Base-by-base conservation (phyloP, 2,113 vertebrate species). In the Ammodramus savannarum region DNA sequence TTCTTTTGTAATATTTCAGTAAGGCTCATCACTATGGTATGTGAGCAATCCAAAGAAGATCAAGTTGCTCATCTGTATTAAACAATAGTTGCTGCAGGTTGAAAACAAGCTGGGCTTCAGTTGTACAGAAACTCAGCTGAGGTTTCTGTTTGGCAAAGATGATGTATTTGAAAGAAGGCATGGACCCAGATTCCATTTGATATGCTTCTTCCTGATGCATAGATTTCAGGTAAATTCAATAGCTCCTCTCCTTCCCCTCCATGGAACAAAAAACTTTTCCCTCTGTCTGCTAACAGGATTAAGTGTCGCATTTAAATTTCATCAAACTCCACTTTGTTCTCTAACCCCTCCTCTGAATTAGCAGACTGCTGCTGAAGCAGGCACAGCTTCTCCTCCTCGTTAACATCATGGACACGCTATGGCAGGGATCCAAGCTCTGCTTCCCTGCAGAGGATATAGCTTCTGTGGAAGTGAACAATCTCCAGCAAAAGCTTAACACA, bases 371-470 rank as follows among this genome's bases (percentile, higher is more conserved):
- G 87, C 80, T 68, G 93, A 90, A 94, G 93, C 77, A 89, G 89
- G 93, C 85, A 67, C 49, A 16, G 89, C 89, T 94, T 96, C 96
- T 96, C 96, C 92, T 84, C 82, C 96, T 97, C 49, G 3, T 54
- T 92, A 92, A 89, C 94, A 88, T 97, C 98, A 97, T 26, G 15
- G 91, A 79, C 96, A 91, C 3, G 11, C 90, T 55, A 58, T 98
- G 98, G 98, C 97, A 94, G 17, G 13, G 39, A 62, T 81, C 97
- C 97, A 98, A 61, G 90, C 88, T 84, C 95, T 72, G 61, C 91
- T 97, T 97, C 96, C 91, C 83, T 94, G 96, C 93, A 95, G 92
- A 98, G 98, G 97, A 98, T 96, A 97, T 69, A 97, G 97, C 97
- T 97, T 97, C 97, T 95, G 96, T 97, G 93, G 91, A 97, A 96